phyloP scores from a whole-genome alignment of 2,113 vertebrate species.

The Siniperca knerii region DNA sequence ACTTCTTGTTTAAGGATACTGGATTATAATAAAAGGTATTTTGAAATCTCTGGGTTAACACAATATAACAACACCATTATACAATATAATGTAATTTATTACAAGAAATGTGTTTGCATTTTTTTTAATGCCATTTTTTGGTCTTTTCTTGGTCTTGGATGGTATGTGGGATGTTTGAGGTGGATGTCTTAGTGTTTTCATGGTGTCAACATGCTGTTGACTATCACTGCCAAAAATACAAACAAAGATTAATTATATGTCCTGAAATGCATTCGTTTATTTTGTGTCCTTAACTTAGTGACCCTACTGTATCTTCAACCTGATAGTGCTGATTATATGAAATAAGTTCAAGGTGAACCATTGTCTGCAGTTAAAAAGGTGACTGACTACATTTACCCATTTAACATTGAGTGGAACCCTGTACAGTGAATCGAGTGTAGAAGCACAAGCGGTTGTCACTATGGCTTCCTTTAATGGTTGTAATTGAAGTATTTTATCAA shows the following conservation, averaged over 20 bases:
- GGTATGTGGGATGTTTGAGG: no score
- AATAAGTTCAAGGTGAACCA: not conserved
- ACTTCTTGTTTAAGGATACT: not conserved
- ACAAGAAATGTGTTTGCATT: not conserved
- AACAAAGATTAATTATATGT: not conserved
- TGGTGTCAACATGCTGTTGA: no score
- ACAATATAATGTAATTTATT: not conserved
- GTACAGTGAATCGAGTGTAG: not conserved
- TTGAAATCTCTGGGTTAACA: no score
- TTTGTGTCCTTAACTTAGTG: not conserved
- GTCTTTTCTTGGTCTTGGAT: not conserved
- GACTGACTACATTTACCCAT: not conserved
- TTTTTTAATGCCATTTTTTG: not conserved
- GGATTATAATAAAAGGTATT: not conserved
- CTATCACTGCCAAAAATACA: not conserved
- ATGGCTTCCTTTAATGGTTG: not conserved
- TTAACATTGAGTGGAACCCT: not conserved
- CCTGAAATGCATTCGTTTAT: not conserved
- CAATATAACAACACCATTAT: not conserved
- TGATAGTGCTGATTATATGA: not conserved
- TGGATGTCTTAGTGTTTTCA: not conserved
- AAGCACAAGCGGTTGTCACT: not conserved
- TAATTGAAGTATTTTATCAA: not conserved
- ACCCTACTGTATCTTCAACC: not conserved
- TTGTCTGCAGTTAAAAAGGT: not conserved